Percentiles rank a stretch among this genome's conserved stretches.
Conservation (phyloP, 2,888 invertebrate species). For the Brachylomia viminalis region DNA sequence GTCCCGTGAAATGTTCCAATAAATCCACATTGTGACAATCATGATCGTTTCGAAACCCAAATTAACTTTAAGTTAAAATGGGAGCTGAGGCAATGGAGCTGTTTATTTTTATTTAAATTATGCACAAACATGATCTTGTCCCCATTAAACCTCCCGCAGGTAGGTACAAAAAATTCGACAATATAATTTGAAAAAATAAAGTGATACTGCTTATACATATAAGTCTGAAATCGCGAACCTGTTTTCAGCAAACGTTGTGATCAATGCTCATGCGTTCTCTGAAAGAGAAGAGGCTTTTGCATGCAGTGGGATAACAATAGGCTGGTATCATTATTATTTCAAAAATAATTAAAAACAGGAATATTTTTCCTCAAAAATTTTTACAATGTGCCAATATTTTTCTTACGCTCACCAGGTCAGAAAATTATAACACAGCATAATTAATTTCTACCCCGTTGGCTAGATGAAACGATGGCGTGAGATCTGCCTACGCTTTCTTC, state of each 20-base stretch:
- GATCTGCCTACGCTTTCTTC: neutral
- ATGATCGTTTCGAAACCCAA: neutral
- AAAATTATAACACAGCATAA: conserved; percentile 44
- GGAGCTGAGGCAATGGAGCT: neutral
- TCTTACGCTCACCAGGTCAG: conserved; percentile 24
- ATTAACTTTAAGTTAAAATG: neutral
- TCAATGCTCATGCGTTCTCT: neutral
- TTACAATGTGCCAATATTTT: neutral
- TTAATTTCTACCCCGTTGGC: conserved; percentile 27
- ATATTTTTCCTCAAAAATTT: neutral
- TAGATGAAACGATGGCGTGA: conserved; percentile 13
- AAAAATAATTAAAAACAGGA: neutral
- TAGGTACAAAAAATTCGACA: too few relatives aligned
- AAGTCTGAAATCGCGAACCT: neutral
- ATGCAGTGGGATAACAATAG: neutral
- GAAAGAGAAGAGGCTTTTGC: neutral
- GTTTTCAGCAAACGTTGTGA: neutral
- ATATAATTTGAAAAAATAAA: neutral
- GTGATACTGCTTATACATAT: too few relatives aligned
- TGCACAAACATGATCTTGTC: neutral
- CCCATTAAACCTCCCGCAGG: neutral
- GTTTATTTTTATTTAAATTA: neutral
- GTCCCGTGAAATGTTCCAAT: conserved; percentile 16
- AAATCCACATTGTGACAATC: conserved; percentile 34
- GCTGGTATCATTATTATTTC: neutral